phyloP scores from a whole-genome alignment of 2,888 invertebrate species.

The Subacronicta megacephala region DNA sequence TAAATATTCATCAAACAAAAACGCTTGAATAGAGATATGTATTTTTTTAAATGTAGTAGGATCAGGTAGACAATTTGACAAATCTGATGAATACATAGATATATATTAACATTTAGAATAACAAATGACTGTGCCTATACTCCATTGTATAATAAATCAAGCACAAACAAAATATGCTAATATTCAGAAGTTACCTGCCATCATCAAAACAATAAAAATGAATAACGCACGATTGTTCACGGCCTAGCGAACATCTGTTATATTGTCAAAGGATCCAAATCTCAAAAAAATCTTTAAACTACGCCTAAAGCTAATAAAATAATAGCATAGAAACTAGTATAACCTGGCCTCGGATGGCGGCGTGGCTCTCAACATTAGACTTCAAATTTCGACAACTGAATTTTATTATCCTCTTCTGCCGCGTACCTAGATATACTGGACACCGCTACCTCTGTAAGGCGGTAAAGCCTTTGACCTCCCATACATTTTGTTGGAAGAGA shows the following conservation, averaged over 20 bases:
- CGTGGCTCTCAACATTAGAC: not conserved
- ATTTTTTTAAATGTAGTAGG: too few species aligned
- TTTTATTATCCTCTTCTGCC: not conserved
- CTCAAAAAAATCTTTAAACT: constrained; percentile 1
- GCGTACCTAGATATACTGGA: constrained; percentile 13
- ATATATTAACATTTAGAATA: constrained; percentile 9
- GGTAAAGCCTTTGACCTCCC: constrained; percentile 47
- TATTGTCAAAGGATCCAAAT: constrained; percentile 29
- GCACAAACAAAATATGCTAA: constrained; percentile 39
- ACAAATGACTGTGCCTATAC: constrained; percentile 29
- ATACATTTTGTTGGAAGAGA: constrained; percentile 29
- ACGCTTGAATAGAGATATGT: not conserved
- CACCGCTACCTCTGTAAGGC: not conserved
- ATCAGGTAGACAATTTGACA: constrained; percentile 1
- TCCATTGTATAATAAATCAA: constrained; percentile 49
- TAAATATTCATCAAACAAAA: not conserved
- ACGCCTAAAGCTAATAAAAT: constrained; percentile 21
- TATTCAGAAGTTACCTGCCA: constrained; percentile 43
- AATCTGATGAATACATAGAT: constrained; percentile 21
- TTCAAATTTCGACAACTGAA: not conserved
- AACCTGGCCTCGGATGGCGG: not conserved
- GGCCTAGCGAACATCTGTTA: constrained; percentile 29
- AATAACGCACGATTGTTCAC: constrained; percentile 40
- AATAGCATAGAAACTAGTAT: constrained; percentile 8
- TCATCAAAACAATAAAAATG: constrained; percentile 44